Conservation (phyloP, 1,140 invertebrate genomes). For the Centruroides sculpturatus region DNA sequence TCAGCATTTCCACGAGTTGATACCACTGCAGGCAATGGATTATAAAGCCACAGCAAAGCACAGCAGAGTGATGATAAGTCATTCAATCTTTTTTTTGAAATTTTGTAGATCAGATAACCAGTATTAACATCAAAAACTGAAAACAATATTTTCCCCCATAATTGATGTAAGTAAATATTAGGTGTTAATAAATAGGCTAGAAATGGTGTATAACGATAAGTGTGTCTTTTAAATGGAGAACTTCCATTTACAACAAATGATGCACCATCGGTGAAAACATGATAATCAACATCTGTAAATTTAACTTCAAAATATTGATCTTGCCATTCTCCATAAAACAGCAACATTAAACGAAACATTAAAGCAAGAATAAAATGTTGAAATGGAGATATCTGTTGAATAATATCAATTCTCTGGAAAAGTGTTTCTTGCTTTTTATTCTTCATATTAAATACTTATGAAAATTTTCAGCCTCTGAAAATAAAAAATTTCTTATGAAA, state of each 20-base stretch:
- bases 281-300: slow-evolving; percentile 95
- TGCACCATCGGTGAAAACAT: slow-evolving; percentile 90
- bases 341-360: slow-evolving; percentile 50
- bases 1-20: slow-evolving; percentile 93
- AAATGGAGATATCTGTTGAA: too few relatives aligned
- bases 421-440: too few relatives aligned
- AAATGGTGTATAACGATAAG: slow-evolving; percentile 89
- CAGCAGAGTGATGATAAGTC: slow-evolving; percentile 26
- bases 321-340: slow-evolving; percentile 64
- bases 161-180: slow-evolving; percentile 52
- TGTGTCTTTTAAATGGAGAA: slow-evolving; percentile 76
- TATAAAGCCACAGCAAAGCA: slow-evolving; percentile 78
- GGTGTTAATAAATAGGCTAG: slow-evolving; percentile 71
- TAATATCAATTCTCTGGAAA: too few relatives aligned
- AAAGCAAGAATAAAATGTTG: slow-evolving; percentile 31
- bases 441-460: too few relatives aligned
- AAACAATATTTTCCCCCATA: slow-evolving; percentile 87
- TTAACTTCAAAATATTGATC: slow-evolving; percentile 61
- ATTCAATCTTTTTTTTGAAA: slow-evolving; percentile 16
- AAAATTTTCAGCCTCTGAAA: too few relatives aligned
- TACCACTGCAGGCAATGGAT: slow-evolving; percentile 80
- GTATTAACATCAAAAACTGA: slow-evolving; percentile 65
- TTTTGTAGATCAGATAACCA: slow-evolving; percentile 49
- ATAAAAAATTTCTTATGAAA: too few relatives aligned
- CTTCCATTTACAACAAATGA: slow-evolving; percentile 50